These are phyloP conservation scores for Meloidogyne chitwoodi DNA, from an alignment of 1,140 invertebrate genomes.

Conservation along the genomic window DNA sequence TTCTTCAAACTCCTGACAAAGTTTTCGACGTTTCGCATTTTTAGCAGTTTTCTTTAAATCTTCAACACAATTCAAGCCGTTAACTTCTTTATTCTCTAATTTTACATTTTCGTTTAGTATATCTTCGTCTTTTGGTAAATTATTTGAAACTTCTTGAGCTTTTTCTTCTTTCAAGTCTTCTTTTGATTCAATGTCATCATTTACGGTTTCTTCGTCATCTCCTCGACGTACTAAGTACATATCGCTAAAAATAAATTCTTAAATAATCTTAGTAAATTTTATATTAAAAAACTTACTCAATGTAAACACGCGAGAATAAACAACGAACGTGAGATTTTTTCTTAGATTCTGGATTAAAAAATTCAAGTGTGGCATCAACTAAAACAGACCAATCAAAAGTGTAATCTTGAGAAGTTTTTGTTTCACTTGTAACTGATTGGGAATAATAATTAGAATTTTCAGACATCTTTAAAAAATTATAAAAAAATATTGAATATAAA, in stretches of 20 bases:
- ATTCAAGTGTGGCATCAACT: background rate
- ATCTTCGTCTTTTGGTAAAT: background rate
- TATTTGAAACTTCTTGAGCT: background rate
- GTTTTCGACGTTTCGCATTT: background rate
- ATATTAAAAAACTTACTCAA: conserved; percentile 12
- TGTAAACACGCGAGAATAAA: conserved; percentile 21
- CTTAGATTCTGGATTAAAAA: background rate
- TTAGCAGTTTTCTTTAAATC: background rate
- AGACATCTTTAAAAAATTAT: background rate
- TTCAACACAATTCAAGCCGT: background rate
- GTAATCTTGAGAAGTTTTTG: background rate
- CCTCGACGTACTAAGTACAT: conserved; percentile 19
- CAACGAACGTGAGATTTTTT: background rate
- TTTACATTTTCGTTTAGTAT: background rate
- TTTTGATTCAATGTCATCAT: background rate
- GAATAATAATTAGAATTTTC: background rate
- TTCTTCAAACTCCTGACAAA: background rate
- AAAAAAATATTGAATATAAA: background rate
- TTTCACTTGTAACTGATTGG: background rate
- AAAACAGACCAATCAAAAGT: conserved; percentile 8
- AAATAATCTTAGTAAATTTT: conserved; percentile 9
- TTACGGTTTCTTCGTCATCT: background rate
- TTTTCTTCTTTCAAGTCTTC: background rate
- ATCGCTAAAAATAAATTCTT: conserved; percentile 19
- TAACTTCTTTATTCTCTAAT: background rate